Conservation (phyloP, 2,113 vertebrate genomes). For the Seriola aureovittata region DNA sequence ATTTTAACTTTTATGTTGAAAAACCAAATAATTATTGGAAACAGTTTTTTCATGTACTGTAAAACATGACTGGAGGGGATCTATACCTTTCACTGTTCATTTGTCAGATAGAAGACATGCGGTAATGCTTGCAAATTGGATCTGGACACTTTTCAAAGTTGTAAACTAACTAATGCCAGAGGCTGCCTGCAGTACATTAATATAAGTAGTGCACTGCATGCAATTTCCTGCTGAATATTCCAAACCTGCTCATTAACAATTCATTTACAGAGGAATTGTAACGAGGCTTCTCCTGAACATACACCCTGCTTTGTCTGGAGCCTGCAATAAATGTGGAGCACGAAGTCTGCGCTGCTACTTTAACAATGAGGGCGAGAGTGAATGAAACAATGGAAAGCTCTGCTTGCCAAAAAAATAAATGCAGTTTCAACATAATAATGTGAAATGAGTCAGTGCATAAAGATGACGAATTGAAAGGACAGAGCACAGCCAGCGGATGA, state of each 20-base stretch:
- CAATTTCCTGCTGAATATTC: constrained; percentile 12
- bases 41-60: neutral
- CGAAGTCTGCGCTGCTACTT: neutral
- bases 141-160: neutral
- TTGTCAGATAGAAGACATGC: neutral
- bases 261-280: neutral
- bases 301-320: neutral
- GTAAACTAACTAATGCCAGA: neutral
- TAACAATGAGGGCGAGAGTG: neutral
- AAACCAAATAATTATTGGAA: neutral
- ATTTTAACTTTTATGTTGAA: neutral
- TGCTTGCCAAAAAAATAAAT: constrained; percentile 22
- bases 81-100: neutral
- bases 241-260: constrained; percentile 35
- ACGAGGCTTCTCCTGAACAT: constrained; percentile 1
- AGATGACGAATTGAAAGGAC: constrained; percentile 11
- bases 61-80: neutral
- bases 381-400: constrained; percentile 28
- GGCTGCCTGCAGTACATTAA: neutral
- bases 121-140: neutral
- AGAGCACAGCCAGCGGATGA: neutral
- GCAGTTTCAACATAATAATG: constrained; percentile 7
- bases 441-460: neutral
- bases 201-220: neutral
- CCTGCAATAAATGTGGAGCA: neutral